A percentile compares a stretch with the other conserved stretches of the same genome.
Conservation (phyloP, 2,888 invertebrate species). For the Xestia rhomboidea region DNA sequence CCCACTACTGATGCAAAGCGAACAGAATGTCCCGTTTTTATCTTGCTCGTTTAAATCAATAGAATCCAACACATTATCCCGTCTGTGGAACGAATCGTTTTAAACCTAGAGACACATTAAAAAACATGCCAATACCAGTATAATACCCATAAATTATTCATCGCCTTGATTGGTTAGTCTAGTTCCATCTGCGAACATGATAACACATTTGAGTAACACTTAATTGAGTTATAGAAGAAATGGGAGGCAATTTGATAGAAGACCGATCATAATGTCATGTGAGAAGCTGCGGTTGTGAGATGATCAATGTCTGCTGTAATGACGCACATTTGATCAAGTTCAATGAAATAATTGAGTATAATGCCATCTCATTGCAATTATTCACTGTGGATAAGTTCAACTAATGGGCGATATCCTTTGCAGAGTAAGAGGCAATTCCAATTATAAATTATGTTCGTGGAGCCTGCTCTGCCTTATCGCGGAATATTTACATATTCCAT, state of each 20-base stretch:
- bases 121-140: conserved; percentile 59
- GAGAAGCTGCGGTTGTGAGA: conserved; percentile 25
- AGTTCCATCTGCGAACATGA: conserved; percentile 33
- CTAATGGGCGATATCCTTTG: conserved; percentile 71
- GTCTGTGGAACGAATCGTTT: conserved; percentile 44
- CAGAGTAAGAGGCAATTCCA: conserved; percentile 50
- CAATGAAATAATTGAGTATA: conserved; percentile 62
- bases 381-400: conserved; percentile 63
- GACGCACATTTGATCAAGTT: conserved; percentile 49
- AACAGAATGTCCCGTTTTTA: conserved; percentile 13
- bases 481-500: conserved; percentile 57
- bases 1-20: conserved; percentile 20
- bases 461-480: conserved; percentile 42
- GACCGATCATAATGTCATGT: conserved; percentile 14
- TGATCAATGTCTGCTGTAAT: conserved; percentile 53
- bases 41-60: conserved; percentile 20
- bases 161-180: conserved; percentile 49
- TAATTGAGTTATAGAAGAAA: conserved; percentile 27
- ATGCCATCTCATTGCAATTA: conserved; percentile 64
- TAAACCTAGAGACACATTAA: conserved; percentile 59
- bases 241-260: conserved; percentile 10
- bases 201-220: conserved; percentile 16
- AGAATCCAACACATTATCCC: conserved; percentile 11
- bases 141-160: conserved; percentile 65
- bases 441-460: conserved; percentile 52